These are phyloP conservation scores for Carpatolechia fugitivella DNA, from an alignment of 2,888 invertebrate species.

Conservation along the genomic window DNA sequence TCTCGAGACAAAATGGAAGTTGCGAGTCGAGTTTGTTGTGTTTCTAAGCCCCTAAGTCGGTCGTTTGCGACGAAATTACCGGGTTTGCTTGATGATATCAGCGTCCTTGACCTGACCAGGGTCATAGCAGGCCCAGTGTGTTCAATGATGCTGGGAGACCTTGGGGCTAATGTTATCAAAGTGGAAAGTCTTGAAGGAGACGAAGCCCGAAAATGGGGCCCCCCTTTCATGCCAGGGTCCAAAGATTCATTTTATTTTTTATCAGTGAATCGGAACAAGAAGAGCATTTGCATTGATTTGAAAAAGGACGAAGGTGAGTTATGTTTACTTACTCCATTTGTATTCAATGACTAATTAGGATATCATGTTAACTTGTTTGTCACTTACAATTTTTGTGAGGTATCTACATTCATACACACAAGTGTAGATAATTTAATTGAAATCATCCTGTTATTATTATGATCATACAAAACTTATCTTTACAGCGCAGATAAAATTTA, in stretches of 20 bases:
- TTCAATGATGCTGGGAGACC: conserved; percentile 94
- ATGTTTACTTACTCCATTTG: background rate
- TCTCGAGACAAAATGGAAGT: conserved; percentile 32
- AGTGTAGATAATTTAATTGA: too few relatives aligned
- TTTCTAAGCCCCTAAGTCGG: conserved; percentile 18
- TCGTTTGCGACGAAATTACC: conserved; percentile 42
- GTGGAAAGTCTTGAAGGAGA: conserved; percentile 91
- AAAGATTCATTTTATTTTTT: conserved; percentile 90
- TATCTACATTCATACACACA: too few relatives aligned
- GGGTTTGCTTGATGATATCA: conserved; percentile 84
- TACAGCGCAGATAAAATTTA: too few relatives aligned
- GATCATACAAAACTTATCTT: too few relatives aligned
- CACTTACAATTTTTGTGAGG: background rate
- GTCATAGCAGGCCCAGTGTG: conserved; percentile 97
- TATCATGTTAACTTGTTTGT: background rate
- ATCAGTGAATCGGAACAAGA: conserved; percentile 95
- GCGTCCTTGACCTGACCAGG: conserved; percentile 89
- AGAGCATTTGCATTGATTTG: conserved; percentile 93
- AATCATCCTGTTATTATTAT: too few relatives aligned
- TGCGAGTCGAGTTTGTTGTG: conserved; percentile 27
- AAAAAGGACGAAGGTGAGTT: conserved; percentile 82
- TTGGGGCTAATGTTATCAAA: conserved; percentile 96
- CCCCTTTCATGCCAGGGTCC: conserved; percentile 86
- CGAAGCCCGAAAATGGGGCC: conserved; percentile 95
- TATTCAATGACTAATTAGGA: background rate